phyloP scores from a whole-genome alignment of 2,113 vertebrate species.

The Grallaria varia region DNA sequence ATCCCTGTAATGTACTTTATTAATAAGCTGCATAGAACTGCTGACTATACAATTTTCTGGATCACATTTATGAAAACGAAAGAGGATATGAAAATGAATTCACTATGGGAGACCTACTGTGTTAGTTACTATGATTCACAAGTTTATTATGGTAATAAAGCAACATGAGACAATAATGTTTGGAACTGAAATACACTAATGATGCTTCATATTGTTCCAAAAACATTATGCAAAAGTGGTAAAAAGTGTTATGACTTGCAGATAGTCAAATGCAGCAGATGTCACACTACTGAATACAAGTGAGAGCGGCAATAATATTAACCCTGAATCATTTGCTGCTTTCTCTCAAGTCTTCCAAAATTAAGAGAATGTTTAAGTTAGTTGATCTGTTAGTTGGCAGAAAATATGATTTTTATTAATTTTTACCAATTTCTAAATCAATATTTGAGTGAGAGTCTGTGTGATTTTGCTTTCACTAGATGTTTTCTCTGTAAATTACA shows the following conservation, averaged over 20 bases:
- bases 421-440: neutral
- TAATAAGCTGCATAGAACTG: constrained; percentile 74
- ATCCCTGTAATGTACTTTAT: constrained; percentile 68
- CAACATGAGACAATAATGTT: constrained; percentile 69
- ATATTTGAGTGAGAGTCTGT: neutral
- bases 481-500: neutral
- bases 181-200: constrained; percentile 58
- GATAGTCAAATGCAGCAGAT: constrained; percentile 49
- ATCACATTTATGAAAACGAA: constrained; percentile 75
- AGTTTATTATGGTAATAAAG: constrained; percentile 80
- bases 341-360: neutral
- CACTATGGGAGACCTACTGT: constrained; percentile 58
- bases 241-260: constrained; percentile 50
- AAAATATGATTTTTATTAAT: neutral
- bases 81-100: constrained; percentile 79
- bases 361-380: neutral
- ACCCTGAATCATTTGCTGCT: neutral
- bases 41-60: constrained; percentile 76
- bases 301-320: neutral
- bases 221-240: constrained; percentile 59
- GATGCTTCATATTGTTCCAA: constrained; percentile 63
- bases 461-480: neutral
- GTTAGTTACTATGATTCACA: constrained; percentile 75
- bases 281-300: constrained; percentile 12
- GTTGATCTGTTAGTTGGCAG: neutral